Base-by-base conservation (phyloP, 2,113 vertebrate genomes). In the Formicarius rufipectus region DNA sequence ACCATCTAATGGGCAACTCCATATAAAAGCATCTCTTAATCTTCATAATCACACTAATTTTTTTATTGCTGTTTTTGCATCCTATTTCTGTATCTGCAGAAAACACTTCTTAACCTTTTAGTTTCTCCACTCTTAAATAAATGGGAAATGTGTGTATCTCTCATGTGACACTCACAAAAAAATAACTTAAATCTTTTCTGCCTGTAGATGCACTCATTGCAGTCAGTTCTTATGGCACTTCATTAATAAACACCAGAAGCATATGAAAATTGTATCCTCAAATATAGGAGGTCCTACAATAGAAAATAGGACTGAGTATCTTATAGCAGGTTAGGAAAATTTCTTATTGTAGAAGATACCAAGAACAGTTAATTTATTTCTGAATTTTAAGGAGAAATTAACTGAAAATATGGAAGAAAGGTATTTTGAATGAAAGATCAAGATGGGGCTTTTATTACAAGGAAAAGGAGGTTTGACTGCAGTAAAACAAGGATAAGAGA, bases 141-240 rank as follows among this genome's bases (percentile, higher is more conserved):
- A 78, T 24, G 15, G 30, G 7, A 59, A 50, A 33, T 17, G 4
- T 33, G 16, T 85, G 12, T 27, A 6, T 40, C 7, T 68, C 27
- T 63, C 64, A 58, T 0, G 0, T 31, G 25, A 15, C 10, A 35
- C 6, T 72, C 55, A 64, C 0, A 82, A 25, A 24, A 53, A n/a
- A 71, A 56, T 5, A 60, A 45, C 6, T 66, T 44, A 4, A 14
- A 69, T 18, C 6, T 76, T 69, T 33, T 47, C 22, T 62, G 10
- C 37, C 33, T 82, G 10, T 35, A 24, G 21, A 18, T 85, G 12
- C 24, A 28, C 24, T 91, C 8, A 58, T 56, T 71, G 45, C 25
- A 76, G 44, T 63, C 14, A 49, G 12, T 31, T 89, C 68, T 89
- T 45, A 31, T 2, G 37, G 2, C 10, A 53, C 5, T 75, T 83